Conservation (phyloP, 64 coral and sea anemone genomes). For the Cladopsammia gracilis region DNA sequence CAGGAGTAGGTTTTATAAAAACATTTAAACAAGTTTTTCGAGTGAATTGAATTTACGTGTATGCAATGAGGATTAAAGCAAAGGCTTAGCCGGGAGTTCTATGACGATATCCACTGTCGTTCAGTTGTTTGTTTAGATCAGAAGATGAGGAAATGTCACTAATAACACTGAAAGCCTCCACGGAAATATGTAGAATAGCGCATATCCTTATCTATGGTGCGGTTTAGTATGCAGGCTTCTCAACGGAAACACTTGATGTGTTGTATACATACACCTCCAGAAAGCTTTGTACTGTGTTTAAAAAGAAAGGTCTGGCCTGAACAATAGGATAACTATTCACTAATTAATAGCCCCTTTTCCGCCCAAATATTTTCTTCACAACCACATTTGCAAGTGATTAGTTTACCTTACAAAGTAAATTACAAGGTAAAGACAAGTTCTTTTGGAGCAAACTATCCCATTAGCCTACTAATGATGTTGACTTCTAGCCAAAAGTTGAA, state of each 20-base stretch:
- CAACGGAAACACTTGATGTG: not conserved
- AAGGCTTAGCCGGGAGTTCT: too few relatives aligned
- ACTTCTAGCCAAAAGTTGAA: not conserved
- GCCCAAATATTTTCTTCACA: not conserved
- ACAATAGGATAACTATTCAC: not conserved
- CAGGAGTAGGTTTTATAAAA: too few relatives aligned
- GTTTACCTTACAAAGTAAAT: not conserved
- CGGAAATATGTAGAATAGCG: conserved; percentile 28
- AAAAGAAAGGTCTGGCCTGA: too few relatives aligned
- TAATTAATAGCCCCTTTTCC: conserved; percentile 9
- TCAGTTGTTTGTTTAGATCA: not conserved
- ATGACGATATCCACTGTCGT: not conserved
- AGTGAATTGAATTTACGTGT: too few relatives aligned
- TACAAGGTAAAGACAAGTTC: too few relatives aligned
- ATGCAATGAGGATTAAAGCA: too few relatives aligned
- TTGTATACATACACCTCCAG: not conserved
- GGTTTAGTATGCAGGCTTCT: not conserved
- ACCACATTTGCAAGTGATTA: not conserved
- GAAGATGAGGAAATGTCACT: not conserved
- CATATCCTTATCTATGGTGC: not conserved
- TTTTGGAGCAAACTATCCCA: not conserved
- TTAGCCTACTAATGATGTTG: not conserved
- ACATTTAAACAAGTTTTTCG: too few relatives aligned
- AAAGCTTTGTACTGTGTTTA: too few relatives aligned
- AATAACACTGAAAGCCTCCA: not conserved